Evolutionary conservation across 2,888 invertebrate genomes (phyloP), one percentile per base, ranked within the genome.

Genomic region (Dorcus parallelipipedus): DNA sequence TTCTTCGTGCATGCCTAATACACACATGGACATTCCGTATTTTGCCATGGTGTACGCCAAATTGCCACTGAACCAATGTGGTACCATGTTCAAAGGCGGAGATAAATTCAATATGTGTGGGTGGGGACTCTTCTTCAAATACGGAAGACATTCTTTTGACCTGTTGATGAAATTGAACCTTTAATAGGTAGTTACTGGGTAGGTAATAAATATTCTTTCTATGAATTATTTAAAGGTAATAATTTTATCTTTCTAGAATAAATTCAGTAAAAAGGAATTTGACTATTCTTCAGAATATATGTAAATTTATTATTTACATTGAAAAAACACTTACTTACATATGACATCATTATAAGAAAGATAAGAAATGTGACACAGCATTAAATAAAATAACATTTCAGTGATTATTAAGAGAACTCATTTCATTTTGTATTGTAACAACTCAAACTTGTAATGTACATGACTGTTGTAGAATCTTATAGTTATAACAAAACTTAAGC

Each of bases 11-110:
- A 97, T 96, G 10, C 98, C 97, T 9, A 98, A 81, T 1, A 93
- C 96, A 77, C 97, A 97, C 95, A 98, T 93, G 0, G 96, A 96
- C 97, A 97, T 97, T 20, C 97, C 97, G 76, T 95, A 98, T 76
- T 98, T 98, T 2, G 98, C 95, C 89, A 97, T 97, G 0, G 97
- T 97, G 78, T 99, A 98, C 0, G 97, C 97, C 49, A 95, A 91
- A 78, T 97, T 93, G 64, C 90, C 83, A 52, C 86, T 85, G 76
- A 98, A 96, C 98, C 98, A 98, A 67, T 86, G 82, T 0, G 94
- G 86, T 67, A 86, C 85, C 89, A 98, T 85, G 75, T 90, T 93
- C 14, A 98, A 81, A 0, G 98, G 98, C 2, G 98, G 98, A 23
- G 96, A 96, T 52, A 98, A 82, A 78, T 97, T 98, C 14, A 98